These are phyloP conservation scores for Lineus longissimus DNA, from an alignment of 1,140 invertebrate genomes.

Conservation along the genomic window DNA sequence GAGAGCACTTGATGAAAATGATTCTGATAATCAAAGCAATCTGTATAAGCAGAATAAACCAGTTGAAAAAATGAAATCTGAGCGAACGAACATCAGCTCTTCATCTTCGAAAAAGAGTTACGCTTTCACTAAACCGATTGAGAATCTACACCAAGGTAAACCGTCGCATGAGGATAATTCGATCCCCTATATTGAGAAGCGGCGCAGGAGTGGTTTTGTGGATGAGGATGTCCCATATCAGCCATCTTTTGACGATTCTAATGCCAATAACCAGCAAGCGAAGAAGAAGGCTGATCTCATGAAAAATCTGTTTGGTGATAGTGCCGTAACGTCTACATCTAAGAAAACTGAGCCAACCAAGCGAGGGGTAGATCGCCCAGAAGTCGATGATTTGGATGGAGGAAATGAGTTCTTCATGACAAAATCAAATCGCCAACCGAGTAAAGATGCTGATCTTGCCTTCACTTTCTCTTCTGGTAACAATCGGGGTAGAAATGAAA, in stretches of 20 bases:
- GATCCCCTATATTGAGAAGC: constrained; percentile 28
- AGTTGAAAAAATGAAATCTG: constrained; percentile 10
- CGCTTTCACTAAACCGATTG: constrained; percentile 29
- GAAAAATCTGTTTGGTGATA: constrained; percentile 33
- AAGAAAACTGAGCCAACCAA: not conserved
- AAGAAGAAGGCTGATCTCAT: constrained; percentile 31
- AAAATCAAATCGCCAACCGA: no score
- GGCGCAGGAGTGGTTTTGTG: constrained; percentile 20
- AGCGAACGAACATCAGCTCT: not conserved
- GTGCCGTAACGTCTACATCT: not conserved
- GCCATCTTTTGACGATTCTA: constrained; percentile 26
- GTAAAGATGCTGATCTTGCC: not conserved
- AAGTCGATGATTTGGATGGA: not conserved
- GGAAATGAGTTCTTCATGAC: not conserved
- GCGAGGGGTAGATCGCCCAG: not conserved
- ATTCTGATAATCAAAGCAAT: constrained; percentile 2
- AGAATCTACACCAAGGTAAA: constrained; percentile 39
- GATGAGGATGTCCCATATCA: constrained; percentile 27
- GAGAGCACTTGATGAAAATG: constrained; percentile 26
- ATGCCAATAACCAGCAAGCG: not conserved
- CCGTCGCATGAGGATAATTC: constrained; percentile 34
- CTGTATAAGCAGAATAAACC: constrained; percentile 9
- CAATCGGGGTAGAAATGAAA: not conserved
- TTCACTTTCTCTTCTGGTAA: not conserved
- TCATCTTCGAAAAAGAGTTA: constrained; percentile 10